Evolutionary conservation across 2,797 vertebrate species (phyloP).

Genomic region (Borostomias antarcticus): DNA sequence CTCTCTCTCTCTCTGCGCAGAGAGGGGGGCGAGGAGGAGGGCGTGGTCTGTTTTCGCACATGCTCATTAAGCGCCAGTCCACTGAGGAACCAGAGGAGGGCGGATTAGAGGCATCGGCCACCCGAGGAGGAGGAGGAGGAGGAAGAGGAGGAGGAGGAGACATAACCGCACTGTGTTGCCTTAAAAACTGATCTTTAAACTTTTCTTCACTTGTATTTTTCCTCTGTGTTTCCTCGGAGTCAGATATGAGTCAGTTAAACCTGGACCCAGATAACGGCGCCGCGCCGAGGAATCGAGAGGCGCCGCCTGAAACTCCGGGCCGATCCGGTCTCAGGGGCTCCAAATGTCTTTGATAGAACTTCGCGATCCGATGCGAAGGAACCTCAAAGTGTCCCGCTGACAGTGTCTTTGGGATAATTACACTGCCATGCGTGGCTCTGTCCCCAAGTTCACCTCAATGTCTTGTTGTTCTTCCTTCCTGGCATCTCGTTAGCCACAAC

Average conservation of each 20-base stretch:
- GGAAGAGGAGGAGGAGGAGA: conserved; percentile 27
- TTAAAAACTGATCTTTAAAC: conserved; percentile 46
- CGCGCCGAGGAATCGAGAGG: conserved; percentile 47
- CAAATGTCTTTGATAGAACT: conserved; percentile 44
- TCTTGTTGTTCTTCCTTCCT: conserved; percentile 61
- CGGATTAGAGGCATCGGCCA: conserved; percentile 58
- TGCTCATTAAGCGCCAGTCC: conserved; percentile 65
- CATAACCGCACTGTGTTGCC: conserved; percentile 44
- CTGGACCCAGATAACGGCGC: conserved; percentile 57
- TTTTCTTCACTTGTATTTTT: conserved; percentile 33
- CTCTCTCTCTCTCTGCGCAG: conserved; percentile 30
- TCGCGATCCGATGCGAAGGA: conserved; percentile 55
- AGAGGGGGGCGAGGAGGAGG: conserved; percentile 33
- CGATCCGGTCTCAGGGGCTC: conserved; percentile 28
- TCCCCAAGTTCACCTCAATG: conserved; percentile 76
- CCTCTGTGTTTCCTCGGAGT: conserved; percentile 48
- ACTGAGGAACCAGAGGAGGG: conserved; percentile 51
- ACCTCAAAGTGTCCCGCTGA: conserved; percentile 60
- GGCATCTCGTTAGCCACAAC: conserved; percentile 63
- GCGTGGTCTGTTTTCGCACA: conserved; percentile 42
- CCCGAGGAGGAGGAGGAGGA: conserved; percentile 39
- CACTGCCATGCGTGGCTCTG: conserved; percentile 51
- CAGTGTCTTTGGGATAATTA: conserved; percentile 64
- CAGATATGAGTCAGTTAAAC: conserved; percentile 57
- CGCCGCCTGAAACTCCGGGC: conserved; percentile 59